Evolutionary conservation across 2,113 vertebrate genomes (phyloP).

Genomic region (Upupa epops): DNA sequence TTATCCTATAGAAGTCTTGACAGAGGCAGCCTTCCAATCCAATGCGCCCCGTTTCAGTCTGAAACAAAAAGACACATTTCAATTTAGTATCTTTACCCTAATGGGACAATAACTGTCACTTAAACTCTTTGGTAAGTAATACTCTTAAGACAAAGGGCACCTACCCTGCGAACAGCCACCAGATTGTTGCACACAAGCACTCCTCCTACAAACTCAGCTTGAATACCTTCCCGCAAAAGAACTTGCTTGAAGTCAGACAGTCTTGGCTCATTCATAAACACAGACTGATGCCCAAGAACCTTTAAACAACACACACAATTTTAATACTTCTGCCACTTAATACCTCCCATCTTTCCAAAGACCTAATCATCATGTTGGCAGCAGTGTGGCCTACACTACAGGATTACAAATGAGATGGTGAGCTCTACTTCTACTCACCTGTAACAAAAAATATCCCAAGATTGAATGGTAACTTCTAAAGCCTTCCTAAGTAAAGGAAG

Average conservation of each 20-base stretch:
- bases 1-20: constrained; percentile 98
- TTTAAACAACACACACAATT: constrained; percentile 52
- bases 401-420: neutral
- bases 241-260: constrained; percentile 99
- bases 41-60: constrained; percentile 98
- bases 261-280: constrained; percentile 98
- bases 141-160: constrained; percentile 45
- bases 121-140: no score
- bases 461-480: no score
- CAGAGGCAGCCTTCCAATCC: constrained; percentile 97
- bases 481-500: no score
- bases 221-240: constrained; percentile 93
- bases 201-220: constrained; percentile 97
- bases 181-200: constrained; percentile 98
- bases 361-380: neutral
- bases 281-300: constrained; percentile 94
- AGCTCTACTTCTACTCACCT: neutral
- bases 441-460: no score
- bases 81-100: neutral
- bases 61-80: constrained; percentile 56
- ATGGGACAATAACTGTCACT: neutral
- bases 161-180: constrained; percentile 97
- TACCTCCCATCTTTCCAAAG: neutral
- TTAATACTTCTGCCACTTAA: neutral
- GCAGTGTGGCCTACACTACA: neutral